Evolutionary conservation across 2,113 vertebrate species (phyloP), one percentile per base, ranked within the genome.

Genomic region (Ahaetulla prasina): DNA sequence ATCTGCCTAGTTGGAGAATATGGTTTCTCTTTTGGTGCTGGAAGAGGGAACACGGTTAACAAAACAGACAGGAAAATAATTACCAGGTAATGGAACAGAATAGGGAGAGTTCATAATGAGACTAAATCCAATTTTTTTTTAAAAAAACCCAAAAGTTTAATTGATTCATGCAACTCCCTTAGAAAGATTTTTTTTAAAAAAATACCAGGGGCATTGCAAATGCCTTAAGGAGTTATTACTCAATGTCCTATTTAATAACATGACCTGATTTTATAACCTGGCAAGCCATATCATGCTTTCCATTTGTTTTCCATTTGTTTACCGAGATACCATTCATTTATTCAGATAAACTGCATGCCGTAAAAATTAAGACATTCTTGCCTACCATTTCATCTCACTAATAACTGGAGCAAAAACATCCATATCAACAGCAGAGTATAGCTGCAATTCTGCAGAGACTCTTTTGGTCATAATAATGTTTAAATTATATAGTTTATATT

Each of bases 401-500:
- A 85, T 60, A 55, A 27, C 45, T 2, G 85, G 57, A 55, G 45
- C 88, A 60, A 90, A 92, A 52, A 14, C 30, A 25, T 88, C 35
- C 63, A 22, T 60, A 86, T 85, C 88, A 43, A 74, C 25, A 0
- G 3, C 4, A 92, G 93, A 93, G 90, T 86, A 35, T 91, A 0
- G 50, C 53, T 80, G 89, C 91, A 93, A 91, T 89, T 92, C 91
- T 95, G 90, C 85, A 39, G 50, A 87, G 54, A 50, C 4, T 90
- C 80, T 54, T 88, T 93, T 49, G 89, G 49, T 88, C 18, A 47
- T 93, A 53, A 92, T 88, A 89, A 23, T 47, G 88, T 90, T 92
- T 93, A 91, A 91, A 84, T 39, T 93, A 94, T n/a, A 85, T 57
- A 22, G 0, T 93, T 91, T 94, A 95, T 93, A 92, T 94, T 63